Evolutionary conservation across 2,113 vertebrate species (phyloP).

Genomic region (Hymenochirus boettgeri): DNA sequence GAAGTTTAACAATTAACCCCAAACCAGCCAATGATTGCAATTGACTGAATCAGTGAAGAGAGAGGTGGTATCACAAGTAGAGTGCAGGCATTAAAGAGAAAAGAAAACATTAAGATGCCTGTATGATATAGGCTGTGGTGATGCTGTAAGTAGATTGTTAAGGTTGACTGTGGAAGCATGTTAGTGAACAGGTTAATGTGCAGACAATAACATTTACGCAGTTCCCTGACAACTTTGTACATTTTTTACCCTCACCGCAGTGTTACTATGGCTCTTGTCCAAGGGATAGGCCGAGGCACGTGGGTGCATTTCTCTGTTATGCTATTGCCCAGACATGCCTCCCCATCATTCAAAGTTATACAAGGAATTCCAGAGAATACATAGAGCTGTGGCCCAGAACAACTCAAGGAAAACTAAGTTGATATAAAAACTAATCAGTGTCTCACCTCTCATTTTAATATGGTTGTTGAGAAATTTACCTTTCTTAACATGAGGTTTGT

Average conservation of each 20-base stretch:
- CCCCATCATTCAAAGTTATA: constrained; percentile 22
- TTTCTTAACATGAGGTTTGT: no score
- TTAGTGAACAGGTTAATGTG: constrained; percentile 14
- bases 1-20: not conserved
- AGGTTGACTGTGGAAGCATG: no score
- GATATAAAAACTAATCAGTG: no score
- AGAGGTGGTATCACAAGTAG: not conserved
- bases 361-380: constrained; percentile 3
- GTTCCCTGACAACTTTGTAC: constrained; percentile 21
- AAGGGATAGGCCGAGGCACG: constrained; percentile 23
- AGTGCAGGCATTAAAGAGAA: no score
- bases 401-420: no score
- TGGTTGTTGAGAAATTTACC: no score
- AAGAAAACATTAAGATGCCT: no score
- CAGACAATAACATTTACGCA: constrained; percentile 17
- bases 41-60: not conserved
- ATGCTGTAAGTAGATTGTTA: no score
- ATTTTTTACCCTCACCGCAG: constrained; percentile 10
- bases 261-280: constrained; percentile 26
- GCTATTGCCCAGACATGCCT: constrained; percentile 35
- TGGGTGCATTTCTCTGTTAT: not conserved
- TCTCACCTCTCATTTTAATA: no score
- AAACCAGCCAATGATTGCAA: no score
- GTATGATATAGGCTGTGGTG: no score
- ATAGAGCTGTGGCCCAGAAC: not conserved